Evolutionary conservation across 2,797 vertebrate species (phyloP), one percentile per base, ranked within the genome.

Genomic region (Sparus aurata): DNA sequence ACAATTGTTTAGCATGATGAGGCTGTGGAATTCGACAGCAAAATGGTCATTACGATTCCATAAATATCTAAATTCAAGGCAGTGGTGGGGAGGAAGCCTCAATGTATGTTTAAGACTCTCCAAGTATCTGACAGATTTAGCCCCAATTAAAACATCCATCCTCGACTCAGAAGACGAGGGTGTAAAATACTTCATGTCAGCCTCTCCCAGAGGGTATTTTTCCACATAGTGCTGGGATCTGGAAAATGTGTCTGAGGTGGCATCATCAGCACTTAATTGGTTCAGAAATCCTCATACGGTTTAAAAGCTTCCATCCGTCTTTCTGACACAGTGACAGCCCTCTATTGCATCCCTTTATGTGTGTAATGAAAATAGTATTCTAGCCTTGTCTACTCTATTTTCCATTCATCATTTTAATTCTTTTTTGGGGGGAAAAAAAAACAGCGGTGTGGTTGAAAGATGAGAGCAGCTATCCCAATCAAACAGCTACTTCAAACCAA

Each of bases 261-360:
- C 80, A 79, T 80, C 78, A 88, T 91, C 84, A 82, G 84, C 75
- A 25, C 55, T 79, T 93, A 94, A 92, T 89, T 93, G 92, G 86
- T 91, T 87, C 60, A 87, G 77, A 85, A 90, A 55, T 83, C 72
- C 76, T 43, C 82, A 73, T 71, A 47, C 54, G 46, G 20, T 86
- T 75, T 79, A 77, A 86, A 79, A 72, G 79, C 65, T 84, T 78
- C 75, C 12, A 77, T 89, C 79, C n/a, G 46, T 90, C 86, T 85
- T 85, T 75, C 83, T 73, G 85, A 86, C 86, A 83, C 3, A 25
- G 9, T n/a, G 69, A 25, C 69, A 67, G 49, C 55, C 13, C 66
- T 50, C 63, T 45, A 66, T 47, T 73, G 25, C 70, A 63, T 27
- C 75, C 62, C 27, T 74, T 65, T 38, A 12, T 20, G 43, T 69